Evolutionary conservation across 1,140 invertebrate species (phyloP).

Genomic region (Leptinotarsa lineolata): DNA sequence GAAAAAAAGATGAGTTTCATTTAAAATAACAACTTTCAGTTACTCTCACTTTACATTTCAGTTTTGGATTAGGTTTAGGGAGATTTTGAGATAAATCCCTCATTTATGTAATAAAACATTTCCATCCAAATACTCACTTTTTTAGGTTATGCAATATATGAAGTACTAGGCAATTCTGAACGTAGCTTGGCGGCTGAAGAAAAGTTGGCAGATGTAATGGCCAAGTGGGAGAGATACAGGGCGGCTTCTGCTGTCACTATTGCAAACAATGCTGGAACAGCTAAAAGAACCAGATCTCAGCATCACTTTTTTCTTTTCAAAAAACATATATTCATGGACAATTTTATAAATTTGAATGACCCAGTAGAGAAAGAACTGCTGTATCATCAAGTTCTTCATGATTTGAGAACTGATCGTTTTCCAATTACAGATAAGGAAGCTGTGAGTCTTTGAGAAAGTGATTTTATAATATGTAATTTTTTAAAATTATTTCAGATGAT

Average conservation of each 20-base stretch:
- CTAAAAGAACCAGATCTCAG: slow-evolving; percentile 58
- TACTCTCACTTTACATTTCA: too few species aligned
- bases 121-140: slow-evolving; percentile 16
- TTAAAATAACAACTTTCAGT: too few species aligned
- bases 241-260: slow-evolving; percentile 61
- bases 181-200: slow-evolving; percentile 82
- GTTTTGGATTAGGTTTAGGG: too few species aligned
- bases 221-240: slow-evolving; percentile 90
- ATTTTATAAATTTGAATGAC: slow-evolving; percentile 81
- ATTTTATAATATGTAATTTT: slow-evolving; percentile 17
- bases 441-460: slow-evolving; percentile 62
- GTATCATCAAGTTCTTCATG: slow-evolving; percentile 93
- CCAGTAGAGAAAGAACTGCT: slow-evolving; percentile 93
- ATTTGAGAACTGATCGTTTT: slow-evolving; percentile 85
- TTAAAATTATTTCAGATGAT: slow-evolving; percentile 70
- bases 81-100: too few species aligned
- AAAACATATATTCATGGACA: slow-evolving; percentile 91
- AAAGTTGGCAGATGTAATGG: slow-evolving; percentile 91
- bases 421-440: slow-evolving; percentile 92
- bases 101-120: not conserved
- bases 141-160: slow-evolving; percentile 63
- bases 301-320: slow-evolving; percentile 81
- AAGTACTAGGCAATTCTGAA: slow-evolving; percentile 74
- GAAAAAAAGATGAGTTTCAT: too few species aligned
- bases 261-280: slow-evolving; percentile 47